Conservation (phyloP, 2,888 invertebrate genomes). For the Thecophora atra region DNA sequence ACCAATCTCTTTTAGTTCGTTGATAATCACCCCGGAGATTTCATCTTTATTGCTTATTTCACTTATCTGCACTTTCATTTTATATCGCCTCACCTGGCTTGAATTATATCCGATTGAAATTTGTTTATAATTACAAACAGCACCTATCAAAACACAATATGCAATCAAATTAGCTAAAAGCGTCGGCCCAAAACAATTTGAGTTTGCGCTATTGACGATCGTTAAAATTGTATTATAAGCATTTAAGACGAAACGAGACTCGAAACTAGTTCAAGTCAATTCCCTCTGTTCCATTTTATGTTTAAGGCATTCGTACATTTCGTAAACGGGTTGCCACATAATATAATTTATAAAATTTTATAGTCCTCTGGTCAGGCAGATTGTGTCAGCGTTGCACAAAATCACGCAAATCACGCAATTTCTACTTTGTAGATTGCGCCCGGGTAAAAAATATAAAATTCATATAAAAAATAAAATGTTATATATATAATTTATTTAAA, state of each 20-base stretch:
- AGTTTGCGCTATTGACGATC: background rate
- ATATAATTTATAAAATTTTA: no score
- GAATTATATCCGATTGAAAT: no score
- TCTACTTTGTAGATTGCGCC: no score
- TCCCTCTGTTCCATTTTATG: background rate
- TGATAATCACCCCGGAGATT: constrained; percentile 70
- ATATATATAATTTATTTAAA: no score
- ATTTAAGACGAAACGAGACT: background rate
- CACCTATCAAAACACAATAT: background rate
- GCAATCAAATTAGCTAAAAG: no score
- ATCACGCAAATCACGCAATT: no score
- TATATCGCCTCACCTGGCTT: no score
- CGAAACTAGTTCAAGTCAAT: background rate
- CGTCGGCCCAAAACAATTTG: no score
- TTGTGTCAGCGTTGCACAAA: no score
- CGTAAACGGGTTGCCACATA: background rate
- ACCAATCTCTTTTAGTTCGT: constrained; percentile 75
- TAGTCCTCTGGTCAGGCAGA: no score
- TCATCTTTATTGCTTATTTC: constrained; percentile 62
- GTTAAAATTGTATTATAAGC: constrained; percentile 5
- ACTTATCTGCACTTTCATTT: constrained; percentile 44
- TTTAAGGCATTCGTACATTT: background rate
- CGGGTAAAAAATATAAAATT: no score
- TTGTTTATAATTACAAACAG: background rate
- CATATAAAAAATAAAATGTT: no score